Evolutionary conservation across 2,113 vertebrate genomes (phyloP).

Genomic region (Phainopepla nitens): DNA sequence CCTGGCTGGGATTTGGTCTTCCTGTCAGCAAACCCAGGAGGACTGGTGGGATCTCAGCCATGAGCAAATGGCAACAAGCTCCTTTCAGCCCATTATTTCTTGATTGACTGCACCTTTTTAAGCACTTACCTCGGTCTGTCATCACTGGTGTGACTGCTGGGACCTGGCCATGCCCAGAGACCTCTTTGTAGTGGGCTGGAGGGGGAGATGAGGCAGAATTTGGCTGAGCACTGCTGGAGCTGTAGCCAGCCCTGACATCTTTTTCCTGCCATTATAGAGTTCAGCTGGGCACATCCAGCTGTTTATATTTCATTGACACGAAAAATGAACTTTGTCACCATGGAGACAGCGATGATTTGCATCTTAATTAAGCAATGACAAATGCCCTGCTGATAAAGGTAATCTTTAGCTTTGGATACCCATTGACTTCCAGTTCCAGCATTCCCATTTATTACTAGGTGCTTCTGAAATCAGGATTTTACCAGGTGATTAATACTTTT

Average conservation of each 20-base stretch:
- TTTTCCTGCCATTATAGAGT: background rate
- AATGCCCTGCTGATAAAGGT: slow-evolving; percentile 10
- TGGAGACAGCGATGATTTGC: slow-evolving; percentile 28
- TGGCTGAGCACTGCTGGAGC: background rate
- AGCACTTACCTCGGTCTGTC: background rate
- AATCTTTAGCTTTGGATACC: background rate
- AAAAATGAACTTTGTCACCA: background rate
- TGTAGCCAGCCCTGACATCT: background rate
- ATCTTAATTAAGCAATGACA: slow-evolving; percentile 42
- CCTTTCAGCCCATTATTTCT: background rate
- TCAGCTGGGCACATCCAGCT: background rate
- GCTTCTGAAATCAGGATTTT: background rate
- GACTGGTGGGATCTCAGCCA: background rate
- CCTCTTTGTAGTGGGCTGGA: background rate
- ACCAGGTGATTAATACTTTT: background rate
- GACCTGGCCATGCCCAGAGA: background rate
- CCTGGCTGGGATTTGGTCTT: background rate
- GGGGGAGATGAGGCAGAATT: background rate
- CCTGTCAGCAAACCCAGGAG: background rate
- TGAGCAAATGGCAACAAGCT: background rate
- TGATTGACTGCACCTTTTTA: background rate
- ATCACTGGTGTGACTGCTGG: background rate
- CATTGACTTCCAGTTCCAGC: background rate
- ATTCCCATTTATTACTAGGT: background rate
- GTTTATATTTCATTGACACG: background rate